Evolutionary conservation across 2,797 vertebrate species (phyloP).

Genomic region (Lateolabrax maculatus): DNA sequence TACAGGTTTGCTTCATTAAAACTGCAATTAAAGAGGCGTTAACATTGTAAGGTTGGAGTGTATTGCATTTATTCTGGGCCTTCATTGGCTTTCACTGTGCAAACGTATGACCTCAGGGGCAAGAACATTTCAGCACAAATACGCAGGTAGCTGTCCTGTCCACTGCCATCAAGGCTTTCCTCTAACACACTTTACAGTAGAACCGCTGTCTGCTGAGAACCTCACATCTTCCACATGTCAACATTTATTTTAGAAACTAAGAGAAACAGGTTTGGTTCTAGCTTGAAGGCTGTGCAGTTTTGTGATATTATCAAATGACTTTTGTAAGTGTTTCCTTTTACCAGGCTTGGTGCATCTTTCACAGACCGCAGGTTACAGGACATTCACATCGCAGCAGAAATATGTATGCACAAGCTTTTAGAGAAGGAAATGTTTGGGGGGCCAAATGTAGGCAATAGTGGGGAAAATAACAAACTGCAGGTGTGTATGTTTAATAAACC

Average conservation of each 20-base stretch:
- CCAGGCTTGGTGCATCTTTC: neutral
- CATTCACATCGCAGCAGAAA: neutral
- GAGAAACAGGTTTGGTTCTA: neutral
- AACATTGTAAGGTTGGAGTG: neutral
- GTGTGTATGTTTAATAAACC: neutral
- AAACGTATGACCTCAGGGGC: slow-evolving; percentile 10
- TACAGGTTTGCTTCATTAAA: slow-evolving; percentile 2
- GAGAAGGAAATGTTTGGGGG: neutral
- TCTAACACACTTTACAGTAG: neutral
- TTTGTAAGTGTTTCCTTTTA: neutral
- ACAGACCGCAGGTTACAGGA: neutral
- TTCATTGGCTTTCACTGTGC: neutral
- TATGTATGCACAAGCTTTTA: neutral
- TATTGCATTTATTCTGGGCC: neutral
- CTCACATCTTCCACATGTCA: neutral
- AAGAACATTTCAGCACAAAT: neutral
- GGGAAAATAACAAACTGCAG: neutral
- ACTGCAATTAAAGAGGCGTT: neutral
- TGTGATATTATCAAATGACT: neutral
- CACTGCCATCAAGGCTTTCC: neutral
- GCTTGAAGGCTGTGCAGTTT: neutral
- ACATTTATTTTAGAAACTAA: neutral
- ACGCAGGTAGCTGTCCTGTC: neutral
- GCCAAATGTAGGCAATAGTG: neutral
- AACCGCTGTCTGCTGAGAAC: neutral